These are phyloP conservation scores for Peromyscus maniculatus DNA, from an alignment of 2,113 vertebrate species.

Conservation along the genomic window DNA sequence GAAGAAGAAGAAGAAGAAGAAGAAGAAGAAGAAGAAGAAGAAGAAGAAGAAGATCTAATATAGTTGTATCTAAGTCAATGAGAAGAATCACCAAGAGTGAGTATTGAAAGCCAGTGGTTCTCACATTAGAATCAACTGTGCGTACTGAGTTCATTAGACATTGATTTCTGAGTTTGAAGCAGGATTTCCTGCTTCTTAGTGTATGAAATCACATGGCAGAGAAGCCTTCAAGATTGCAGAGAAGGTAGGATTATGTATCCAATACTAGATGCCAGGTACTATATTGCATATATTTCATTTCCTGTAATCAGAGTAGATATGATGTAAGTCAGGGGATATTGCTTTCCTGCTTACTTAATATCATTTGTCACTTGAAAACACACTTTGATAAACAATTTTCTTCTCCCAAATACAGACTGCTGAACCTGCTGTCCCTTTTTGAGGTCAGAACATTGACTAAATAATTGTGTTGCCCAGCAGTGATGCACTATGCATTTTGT, in stretches of 20 bases:
- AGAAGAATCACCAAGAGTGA: not conserved
- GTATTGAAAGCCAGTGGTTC: not conserved
- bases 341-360: not conserved
- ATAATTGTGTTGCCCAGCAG: not conserved
- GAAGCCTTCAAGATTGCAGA: not conserved
- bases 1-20: too few species aligned
- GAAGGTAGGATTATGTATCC: not conserved
- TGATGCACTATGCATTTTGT: conserved; percentile 46
- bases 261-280: not conserved
- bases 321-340: not conserved
- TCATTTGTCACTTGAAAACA: not conserved
- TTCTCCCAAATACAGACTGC: not conserved
- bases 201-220: not conserved
- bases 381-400: not conserved
- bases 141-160: not conserved
- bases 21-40: not conserved
- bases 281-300: not conserved
- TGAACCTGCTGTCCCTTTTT: not conserved
- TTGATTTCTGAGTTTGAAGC: not conserved
- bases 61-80: not conserved
- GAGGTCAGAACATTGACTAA: conserved; percentile 17
- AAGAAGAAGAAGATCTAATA: not conserved
- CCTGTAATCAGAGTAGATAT: not conserved
- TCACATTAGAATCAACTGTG: not conserved
- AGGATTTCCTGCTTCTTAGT: not conserved